Percentiles rank a stretch among this genome's conserved stretches.
phyloP scores from a whole-genome alignment of 2,888 invertebrate genomes.

The Synergus laeviventris region DNA sequence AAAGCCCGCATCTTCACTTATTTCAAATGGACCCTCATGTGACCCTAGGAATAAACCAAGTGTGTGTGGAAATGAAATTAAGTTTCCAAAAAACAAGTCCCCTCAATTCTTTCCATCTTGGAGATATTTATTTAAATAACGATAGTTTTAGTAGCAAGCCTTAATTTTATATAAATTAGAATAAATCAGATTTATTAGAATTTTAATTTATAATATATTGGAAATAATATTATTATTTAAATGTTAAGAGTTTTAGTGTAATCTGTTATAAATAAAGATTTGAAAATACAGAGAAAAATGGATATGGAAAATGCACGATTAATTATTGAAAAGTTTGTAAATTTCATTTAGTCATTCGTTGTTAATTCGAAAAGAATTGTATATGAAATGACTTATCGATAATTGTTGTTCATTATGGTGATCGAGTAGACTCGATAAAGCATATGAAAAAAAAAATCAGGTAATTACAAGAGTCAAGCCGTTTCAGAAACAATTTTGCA shows the following conservation, averaged over 20 bases:
- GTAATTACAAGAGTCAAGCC: not conserved
- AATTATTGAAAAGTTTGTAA: not conserved
- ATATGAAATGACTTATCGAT: not conserved
- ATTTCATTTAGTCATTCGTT: not conserved
- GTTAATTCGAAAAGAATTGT: not conserved
- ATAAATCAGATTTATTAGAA: not conserved
- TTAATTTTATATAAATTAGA: not conserved
- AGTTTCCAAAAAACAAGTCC: not conserved
- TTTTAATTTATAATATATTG: too few relatives aligned
- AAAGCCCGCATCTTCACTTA: not conserved
- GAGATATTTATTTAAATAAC: conserved; percentile 1
- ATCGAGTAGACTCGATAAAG: not conserved
- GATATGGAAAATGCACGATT: too few relatives aligned
- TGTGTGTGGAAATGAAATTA: not conserved
- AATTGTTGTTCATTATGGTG: not conserved
- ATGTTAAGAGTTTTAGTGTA: too few relatives aligned
- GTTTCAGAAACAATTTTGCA: not conserved
- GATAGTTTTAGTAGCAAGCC: not conserved
- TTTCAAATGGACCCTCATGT: not conserved
- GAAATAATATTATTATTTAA: too few relatives aligned
- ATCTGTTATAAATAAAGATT: too few relatives aligned
- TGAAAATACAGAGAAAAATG: too few relatives aligned
- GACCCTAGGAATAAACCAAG: not conserved
- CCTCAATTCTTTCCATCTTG: not conserved
- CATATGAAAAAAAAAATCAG: not conserved